phyloP scores from a whole-genome alignment of 2,888 invertebrate species.

The Loripinus fragilis region DNA sequence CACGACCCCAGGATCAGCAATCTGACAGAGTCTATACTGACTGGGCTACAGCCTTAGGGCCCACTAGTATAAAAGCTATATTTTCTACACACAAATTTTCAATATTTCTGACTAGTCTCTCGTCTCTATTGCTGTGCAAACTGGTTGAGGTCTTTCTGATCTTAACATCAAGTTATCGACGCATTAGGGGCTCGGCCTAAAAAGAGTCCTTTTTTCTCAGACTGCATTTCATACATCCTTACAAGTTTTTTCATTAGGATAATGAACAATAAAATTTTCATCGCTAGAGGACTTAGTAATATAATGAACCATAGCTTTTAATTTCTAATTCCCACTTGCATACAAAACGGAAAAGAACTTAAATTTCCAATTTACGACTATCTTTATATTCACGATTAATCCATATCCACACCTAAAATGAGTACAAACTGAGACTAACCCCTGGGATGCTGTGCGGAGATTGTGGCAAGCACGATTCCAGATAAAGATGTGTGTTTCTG shows the following conservation, averaged over 20 bases:
- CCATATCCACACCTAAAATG: constrained; percentile 11
- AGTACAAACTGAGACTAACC: background rate
- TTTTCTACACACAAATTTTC: no score
- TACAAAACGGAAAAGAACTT: constrained; percentile 15
- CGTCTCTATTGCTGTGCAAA: no score
- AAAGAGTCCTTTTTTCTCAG: background rate
- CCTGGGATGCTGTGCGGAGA: background rate
- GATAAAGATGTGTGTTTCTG: no score
- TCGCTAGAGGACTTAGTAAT: constrained; percentile 6
- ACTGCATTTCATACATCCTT: background rate
- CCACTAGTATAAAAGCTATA: no score
- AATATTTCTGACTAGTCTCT: no score
- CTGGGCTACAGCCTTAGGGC: no score
- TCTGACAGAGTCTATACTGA: no score
- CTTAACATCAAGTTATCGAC: no score
- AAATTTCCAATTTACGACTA: constrained; percentile 14
- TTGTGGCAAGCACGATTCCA: no score
- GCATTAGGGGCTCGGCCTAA: no score
- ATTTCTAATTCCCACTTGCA: constrained; percentile 3
- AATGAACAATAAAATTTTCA: constrained; percentile 22
- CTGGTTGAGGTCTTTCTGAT: no score
- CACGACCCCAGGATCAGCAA: no score
- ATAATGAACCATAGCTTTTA: constrained; percentile 9
- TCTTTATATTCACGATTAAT: background rate
- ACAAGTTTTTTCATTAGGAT: constrained; percentile 7